Base-by-base conservation (phyloP, 1,140 invertebrate species). In the Octopus sinensis region DNA sequence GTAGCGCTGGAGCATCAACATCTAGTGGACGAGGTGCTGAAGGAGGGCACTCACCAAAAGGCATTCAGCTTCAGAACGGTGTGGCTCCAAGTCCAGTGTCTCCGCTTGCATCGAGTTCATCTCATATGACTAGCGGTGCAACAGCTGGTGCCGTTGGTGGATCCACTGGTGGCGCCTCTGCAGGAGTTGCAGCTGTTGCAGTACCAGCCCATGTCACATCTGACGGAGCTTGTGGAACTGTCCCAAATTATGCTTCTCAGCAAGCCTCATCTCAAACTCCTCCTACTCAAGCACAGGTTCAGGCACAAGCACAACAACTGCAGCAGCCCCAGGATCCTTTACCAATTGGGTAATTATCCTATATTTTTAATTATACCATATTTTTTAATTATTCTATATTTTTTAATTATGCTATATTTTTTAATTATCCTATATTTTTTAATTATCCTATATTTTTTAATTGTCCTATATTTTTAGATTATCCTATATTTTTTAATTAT, bases 311-410 rank as follows among this genome's bases (percentile, higher is more conserved):
- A 53, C 81, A 10, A 77, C 83, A 53, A 56, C 83, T 56, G 53
- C 80, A 79, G 68, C 83, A 62, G 75, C 79, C 6, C 3, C 77
- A 82, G 73, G 87, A 88, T 81, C 88, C 88, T 51, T 83, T 88
- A 77, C 86, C 88, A 81, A 81, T 86, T 76, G 86, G 87, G 87
- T 88, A 84, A 78, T 85, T 23, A 76, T 6, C 1, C 1, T 43
- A 43, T 43, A 43, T 43, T 43, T 43, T 43, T 43, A 23, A 23
- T 23, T 23, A 76, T 6, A 43, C 1, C 3, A 43, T 43, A 43
- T 43, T 43, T 43, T 43, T 43, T 43, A 43, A 43, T 43, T 43
- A 43, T 43, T 3, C 30, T 43, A 43, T 43, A 43, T 43, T 43
- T 43, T 43, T 43, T 43, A 43, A 43, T 43, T 43, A 43, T 43